Evolutionary conservation across 92 coral and sea anemone species (phyloP).

Genomic region (Siderastrea siderea): DNA sequence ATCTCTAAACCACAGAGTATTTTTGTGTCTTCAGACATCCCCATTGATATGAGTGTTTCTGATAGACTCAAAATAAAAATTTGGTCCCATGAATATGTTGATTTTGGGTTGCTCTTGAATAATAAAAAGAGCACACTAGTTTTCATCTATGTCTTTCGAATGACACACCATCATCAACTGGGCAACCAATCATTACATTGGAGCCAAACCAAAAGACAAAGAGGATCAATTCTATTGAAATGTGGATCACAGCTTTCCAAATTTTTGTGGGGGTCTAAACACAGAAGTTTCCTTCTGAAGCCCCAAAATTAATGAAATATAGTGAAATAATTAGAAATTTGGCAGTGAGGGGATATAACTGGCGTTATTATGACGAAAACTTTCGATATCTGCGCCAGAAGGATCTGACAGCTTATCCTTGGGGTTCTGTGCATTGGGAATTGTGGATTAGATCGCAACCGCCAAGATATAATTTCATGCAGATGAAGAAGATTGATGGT

Average conservation of each 20-base stretch:
- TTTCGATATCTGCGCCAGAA: conserved; percentile 25
- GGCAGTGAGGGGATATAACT: conserved; percentile 36
- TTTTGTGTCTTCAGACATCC: not conserved
- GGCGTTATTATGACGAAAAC: conserved; percentile 32
- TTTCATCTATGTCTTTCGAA: conserved; percentile 8
- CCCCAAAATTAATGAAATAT: conserved; percentile 42
- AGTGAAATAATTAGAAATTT: conserved; percentile 39
- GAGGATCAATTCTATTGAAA: conserved; percentile 18
- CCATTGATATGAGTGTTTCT: not conserved
- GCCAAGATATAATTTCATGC: not conserved
- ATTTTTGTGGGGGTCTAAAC: conserved; percentile 44
- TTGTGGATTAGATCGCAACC: conserved; percentile 19
- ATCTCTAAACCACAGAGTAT: not conserved
- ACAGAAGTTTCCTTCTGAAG: conserved; percentile 24
- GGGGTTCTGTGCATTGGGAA: conserved; percentile 41
- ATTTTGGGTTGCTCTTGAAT: no score
- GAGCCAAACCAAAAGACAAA: conserved; percentile 36
- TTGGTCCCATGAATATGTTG: not conserved
- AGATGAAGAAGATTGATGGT: not conserved
- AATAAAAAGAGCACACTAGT: not conserved
- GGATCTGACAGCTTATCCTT: not conserved
- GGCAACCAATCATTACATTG: conserved; percentile 9
- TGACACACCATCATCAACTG: not conserved
- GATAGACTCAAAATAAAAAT: not conserved
- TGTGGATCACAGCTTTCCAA: conserved; percentile 31